Percentiles rank a stretch among this genome's conserved stretches.
phyloP scores from a whole-genome alignment of 37 sponge, comb jelly and placozoan species.

The Axinella damicornis region DNA sequence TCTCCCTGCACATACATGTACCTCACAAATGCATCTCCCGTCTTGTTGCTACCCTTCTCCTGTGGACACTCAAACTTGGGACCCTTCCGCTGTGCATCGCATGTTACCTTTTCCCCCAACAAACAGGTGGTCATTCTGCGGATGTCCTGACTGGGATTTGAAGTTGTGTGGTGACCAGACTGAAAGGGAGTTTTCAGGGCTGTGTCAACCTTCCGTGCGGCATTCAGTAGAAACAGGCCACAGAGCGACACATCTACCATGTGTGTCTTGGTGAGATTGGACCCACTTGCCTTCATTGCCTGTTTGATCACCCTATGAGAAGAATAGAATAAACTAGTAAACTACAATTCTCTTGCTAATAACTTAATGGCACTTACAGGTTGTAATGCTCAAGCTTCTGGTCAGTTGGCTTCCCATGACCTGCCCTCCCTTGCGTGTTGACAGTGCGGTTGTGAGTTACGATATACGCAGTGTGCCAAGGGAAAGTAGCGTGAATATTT shows the following conservation, averaged over 20 bases:
- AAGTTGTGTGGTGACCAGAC: not conserved
- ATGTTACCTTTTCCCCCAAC: not conserved
- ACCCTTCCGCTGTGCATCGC: not conserved
- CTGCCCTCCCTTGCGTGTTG: not conserved
- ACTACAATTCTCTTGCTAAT: not conserved
- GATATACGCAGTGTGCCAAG: conserved; percentile 1
- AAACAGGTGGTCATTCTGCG: not conserved
- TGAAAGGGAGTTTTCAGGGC: not conserved
- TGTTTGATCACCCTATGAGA: conserved; percentile 11
- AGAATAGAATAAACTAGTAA: not conserved
- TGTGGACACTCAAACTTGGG: not conserved
- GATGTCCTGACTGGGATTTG: not conserved
- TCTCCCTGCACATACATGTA: not conserved
- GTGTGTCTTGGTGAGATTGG: not conserved
- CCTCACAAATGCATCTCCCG: not conserved
- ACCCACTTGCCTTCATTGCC: not conserved
- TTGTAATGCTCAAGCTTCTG: conserved; percentile 23
- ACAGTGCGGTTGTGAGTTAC: conserved; percentile 14
- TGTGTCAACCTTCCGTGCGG: not conserved
- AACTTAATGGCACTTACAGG: not conserved
- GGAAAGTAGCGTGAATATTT: not conserved
- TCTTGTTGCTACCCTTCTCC: conserved; percentile 2
- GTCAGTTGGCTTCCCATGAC: conserved; percentile 12
- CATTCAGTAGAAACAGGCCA: conserved; percentile 12
- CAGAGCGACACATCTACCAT: not conserved